A percentile compares a stretch with the other conserved stretches of the same genome.
These are phyloP conservation scores for Drosophila mettleri DNA, from an alignment of 2,888 invertebrate species.

Conservation along the genomic window DNA sequence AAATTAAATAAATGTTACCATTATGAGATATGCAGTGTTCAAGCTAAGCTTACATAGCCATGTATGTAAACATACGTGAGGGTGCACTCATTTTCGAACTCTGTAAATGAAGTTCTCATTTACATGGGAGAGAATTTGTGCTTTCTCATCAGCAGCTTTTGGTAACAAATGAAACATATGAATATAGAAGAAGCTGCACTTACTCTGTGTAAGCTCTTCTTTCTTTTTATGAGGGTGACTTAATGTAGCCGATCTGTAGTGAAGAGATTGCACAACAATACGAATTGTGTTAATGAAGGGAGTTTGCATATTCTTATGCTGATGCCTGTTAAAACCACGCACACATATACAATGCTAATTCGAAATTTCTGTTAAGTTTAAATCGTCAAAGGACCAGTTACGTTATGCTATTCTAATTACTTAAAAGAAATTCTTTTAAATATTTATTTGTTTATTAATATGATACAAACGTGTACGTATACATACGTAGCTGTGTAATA, in stretches of 20 bases:
- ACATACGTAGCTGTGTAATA: slow-evolving; percentile 19
- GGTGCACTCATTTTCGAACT: not conserved
- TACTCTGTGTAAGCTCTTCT: not conserved
- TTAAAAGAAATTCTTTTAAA: not conserved
- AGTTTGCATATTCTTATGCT: not conserved
- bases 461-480: slow-evolving; percentile 28
- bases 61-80: not conserved
- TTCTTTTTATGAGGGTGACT: not conserved
- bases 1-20: not conserved
- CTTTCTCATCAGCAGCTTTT: not conserved
- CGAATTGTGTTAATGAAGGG: not conserved
- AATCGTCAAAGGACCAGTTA: not conserved
- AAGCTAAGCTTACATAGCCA: not conserved
- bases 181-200: not conserved
- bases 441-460: slow-evolving; percentile 30
- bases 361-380: not conserved
- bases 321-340: not conserved
- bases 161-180: not conserved
- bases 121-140: not conserved
- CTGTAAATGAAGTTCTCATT: not conserved
- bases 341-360: not conserved
- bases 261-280: too few species aligned
- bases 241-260: not conserved
- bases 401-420: not conserved
- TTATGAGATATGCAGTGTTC: too few species aligned